Evolutionary conservation across 2,888 invertebrate genomes (phyloP), one percentile per base, ranked within the genome.

Genomic region (Neocrepidodera transversa): DNA sequence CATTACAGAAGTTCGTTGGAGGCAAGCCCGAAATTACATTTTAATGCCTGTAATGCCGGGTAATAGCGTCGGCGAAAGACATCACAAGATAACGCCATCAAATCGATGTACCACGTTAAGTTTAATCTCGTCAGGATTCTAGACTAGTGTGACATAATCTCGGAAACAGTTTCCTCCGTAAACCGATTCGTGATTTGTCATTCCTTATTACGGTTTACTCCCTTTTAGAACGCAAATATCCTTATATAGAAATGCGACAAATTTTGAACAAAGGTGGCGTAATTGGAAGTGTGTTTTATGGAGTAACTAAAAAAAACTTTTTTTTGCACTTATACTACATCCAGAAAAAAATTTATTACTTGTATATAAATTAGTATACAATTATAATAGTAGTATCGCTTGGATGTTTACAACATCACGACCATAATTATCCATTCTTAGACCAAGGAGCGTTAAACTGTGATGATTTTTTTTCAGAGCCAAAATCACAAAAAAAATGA

Each of bases 111-210:
- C 62, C 56, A 65, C 8, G 64, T 64, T 45, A 61, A 69, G 66
- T 64, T 68, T 73, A 71, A 73, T 71, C 72, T 72, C 60, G 68
- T 67, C n/a, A n/a, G n/a, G n/a, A n/a, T n/a, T n/a, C n/a, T 65
- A 70, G 70, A 71, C 68, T 70, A 69, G 64, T 67, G 62, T 67
- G 67, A 69, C 68, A 70, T 72, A 73, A 74, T 72, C 71, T 70
- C 69, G 63, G 70, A 68, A 68, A 68, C 69, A 69, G 70, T 66
- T 64, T 70, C 69, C 69, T 64, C 65, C 64, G 70, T 68, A 70
- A 72, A 67, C 68, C 64, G 64, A 67, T 67, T 70, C 69, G 70
- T 69, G 73, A 73, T 74, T 73, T 74, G 71, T 73, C 71, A 71
- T 67, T 71, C 74, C 70, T 70, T 71, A 71, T 72, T 72, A 71